phyloP scores from a whole-genome alignment of 30 jellyfish, hydroid and myxozoan genomes.

The Cassiopea xamachana region DNA sequence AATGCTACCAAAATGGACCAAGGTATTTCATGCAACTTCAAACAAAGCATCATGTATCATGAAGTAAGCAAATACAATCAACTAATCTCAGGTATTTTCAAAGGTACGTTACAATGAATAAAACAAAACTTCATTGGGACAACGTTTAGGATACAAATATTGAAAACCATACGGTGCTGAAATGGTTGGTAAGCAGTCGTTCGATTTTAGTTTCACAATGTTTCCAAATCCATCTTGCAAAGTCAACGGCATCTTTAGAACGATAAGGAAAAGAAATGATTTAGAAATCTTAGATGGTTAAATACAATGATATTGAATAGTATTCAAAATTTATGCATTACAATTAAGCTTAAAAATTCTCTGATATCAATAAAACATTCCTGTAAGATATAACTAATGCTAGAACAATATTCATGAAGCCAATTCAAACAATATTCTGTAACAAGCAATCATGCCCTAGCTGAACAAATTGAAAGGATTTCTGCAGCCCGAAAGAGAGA shows the following conservation, averaged over 20 bases:
- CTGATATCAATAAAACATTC: too few relatives aligned
- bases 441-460: too few relatives aligned
- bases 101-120: background rate
- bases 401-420: too few relatives aligned
- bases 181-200: slow-evolving; percentile 28
- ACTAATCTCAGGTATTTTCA: background rate
- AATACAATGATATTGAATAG: too few relatives aligned
- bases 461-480: too few relatives aligned
- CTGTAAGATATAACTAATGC: too few relatives aligned
- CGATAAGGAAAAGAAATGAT: background rate
- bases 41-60: too few relatives aligned
- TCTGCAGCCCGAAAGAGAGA: too few relatives aligned
- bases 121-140: background rate
- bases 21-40: background rate
- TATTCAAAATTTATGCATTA: too few relatives aligned
- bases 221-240: slow-evolving; percentile 67
- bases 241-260: slow-evolving; percentile 45
- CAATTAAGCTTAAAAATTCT: too few relatives aligned
- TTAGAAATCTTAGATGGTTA: too few relatives aligned
- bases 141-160: background rate
- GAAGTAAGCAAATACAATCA: background rate
- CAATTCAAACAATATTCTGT: too few relatives aligned
- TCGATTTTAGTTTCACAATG: slow-evolving; percentile 34
- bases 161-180: slow-evolving; percentile 42
- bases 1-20: background rate